Evolutionary conservation across 2,113 vertebrate species (phyloP).

Genomic region (Peromyscus polionotus): DNA sequence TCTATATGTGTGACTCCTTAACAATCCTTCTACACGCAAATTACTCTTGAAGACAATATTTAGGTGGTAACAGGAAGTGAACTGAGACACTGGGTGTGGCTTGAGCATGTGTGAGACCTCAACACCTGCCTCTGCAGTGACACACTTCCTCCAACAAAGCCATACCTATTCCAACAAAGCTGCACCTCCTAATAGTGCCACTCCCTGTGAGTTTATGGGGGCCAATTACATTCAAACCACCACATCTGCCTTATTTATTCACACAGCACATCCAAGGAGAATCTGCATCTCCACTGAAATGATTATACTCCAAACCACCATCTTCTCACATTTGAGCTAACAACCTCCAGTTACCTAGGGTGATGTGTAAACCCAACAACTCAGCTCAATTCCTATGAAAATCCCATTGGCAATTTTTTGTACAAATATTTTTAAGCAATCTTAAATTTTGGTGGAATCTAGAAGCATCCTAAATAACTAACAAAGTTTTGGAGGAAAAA

Average conservation of each 20-base stretch:
- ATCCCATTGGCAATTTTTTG: not conserved
- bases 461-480: not conserved
- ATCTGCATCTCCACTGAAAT: not conserved
- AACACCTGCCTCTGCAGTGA: no score
- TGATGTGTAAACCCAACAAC: not conserved
- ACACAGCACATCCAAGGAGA: not conserved
- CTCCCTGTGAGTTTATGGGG: no score
- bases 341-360: not conserved
- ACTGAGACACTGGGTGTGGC: no score
- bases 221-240: no score
- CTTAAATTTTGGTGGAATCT: not conserved
- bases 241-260: not conserved
- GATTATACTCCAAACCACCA: not conserved
- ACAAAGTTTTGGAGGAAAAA: not conserved
- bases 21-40: not conserved
- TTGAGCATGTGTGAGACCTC: no score
- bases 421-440: not conserved
- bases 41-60: not conserved
- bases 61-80: not conserved
- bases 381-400: not conserved
- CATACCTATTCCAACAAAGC: no score
- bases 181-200: no score
- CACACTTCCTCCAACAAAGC: no score
- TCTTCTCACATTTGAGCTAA: not conserved
- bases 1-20: not conserved